Evolutionary conservation across 2,888 invertebrate species (phyloP).

Genomic region (Rhagonycha fulva): DNA sequence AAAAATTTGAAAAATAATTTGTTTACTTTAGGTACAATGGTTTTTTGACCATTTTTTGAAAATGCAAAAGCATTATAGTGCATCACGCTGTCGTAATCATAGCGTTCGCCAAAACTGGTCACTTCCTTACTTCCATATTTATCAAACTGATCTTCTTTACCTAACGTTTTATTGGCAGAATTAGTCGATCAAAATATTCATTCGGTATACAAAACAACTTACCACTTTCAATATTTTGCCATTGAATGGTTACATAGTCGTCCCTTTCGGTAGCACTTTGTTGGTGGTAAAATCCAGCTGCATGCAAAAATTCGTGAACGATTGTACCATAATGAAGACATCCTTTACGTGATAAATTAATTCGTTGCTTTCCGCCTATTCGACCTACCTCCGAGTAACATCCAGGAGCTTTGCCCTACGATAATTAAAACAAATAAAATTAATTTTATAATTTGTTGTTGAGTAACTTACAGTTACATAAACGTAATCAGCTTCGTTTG

Average conservation of each 20-base stretch:
- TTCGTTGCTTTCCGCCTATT: constrained; percentile 15
- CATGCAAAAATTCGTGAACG: constrained; percentile 79
- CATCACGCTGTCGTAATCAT: constrained; percentile 76
- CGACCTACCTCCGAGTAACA: constrained; percentile 26
- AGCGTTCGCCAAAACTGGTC: constrained; percentile 67
- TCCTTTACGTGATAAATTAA: constrained; percentile 53
- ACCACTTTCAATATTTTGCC: constrained; percentile 67
- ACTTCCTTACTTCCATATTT: constrained; percentile 54
- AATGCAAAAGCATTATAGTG: constrained; percentile 73
- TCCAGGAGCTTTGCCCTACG: constrained; percentile 11
- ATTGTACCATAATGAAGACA: constrained; percentile 68
- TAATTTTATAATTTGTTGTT: not conserved
- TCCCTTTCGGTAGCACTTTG: constrained; percentile 80
- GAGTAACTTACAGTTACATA: constrained; percentile 12
- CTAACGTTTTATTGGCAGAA: not conserved
- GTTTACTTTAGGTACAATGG: constrained; percentile 57
- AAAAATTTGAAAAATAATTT: not conserved
- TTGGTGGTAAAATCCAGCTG: constrained; percentile 82
- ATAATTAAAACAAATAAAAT: not conserved
- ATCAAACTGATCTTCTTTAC: not conserved
- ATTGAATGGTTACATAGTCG: constrained; percentile 71
- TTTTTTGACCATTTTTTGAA: constrained; percentile 67
- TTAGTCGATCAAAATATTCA: no score
- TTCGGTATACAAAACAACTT: not conserved
- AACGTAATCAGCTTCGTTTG: constrained; percentile 7